Evolutionary conservation across 2,113 vertebrate genomes (phyloP).

Genomic region (Caracal caracal): DNA sequence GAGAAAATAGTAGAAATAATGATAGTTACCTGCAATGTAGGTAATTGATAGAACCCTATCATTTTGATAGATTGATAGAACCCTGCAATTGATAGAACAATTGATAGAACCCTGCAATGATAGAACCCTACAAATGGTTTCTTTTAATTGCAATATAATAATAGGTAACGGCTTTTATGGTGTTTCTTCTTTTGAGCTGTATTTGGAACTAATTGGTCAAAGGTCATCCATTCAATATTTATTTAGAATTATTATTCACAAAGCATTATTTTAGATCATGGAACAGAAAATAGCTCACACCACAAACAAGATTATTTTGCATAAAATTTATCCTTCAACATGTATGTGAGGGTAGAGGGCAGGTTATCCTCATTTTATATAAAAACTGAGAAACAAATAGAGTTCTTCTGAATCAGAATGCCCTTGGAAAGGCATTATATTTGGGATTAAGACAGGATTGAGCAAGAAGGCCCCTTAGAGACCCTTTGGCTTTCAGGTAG

Average conservation of each 20-base stretch:
- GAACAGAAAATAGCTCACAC: not conserved
- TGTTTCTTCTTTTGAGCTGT: not conserved
- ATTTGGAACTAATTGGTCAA: not conserved
- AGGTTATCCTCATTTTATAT: not conserved
- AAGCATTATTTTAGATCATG: not conserved
- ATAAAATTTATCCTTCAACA: not conserved
- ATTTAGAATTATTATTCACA: not conserved
- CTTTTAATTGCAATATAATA: not conserved
- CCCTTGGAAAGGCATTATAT: not conserved
- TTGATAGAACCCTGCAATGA: no score
- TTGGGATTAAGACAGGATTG: not conserved
- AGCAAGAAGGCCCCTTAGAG: not conserved
- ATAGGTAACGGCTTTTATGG: not conserved
- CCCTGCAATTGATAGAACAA: no score
- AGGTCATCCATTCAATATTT: not conserved
- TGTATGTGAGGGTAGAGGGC: not conserved
- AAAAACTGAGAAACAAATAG: not conserved
- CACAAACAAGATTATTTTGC: not conserved
- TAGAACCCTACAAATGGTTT: not conserved
- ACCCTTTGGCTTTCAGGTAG: not conserved
- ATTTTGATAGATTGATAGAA: no score
- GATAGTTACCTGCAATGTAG: not conserved
- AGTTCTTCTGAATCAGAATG: not conserved
- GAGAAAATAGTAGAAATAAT: constrained; percentile 6
- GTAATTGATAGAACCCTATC: no score